These are phyloP conservation scores for Disparrhopalites patrizii DNA, from an alignment of 2,888 invertebrate genomes.

Conservation along the genomic window DNA sequence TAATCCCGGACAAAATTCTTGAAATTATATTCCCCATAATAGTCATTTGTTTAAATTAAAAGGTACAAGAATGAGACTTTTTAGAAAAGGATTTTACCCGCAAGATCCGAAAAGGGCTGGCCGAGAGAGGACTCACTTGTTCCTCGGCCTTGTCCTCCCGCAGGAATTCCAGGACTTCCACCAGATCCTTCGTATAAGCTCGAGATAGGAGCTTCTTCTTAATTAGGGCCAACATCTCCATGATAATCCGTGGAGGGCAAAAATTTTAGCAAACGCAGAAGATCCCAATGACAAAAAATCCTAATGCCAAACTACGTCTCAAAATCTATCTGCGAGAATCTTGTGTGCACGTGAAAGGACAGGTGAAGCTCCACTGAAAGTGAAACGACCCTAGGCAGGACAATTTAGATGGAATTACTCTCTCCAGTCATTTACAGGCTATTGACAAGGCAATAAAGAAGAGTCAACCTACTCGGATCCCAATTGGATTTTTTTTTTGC, in stretches of 20 bases:
- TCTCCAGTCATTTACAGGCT: too few relatives aligned
- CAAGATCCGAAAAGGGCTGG: slow-evolving; percentile 68
- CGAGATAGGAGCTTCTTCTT: neutral
- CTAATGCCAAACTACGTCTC: too few relatives aligned
- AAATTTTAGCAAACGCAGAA: neutral
- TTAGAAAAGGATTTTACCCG: slow-evolving; percentile 60
- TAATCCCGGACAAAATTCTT: neutral
- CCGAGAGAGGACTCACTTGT: slow-evolving; percentile 65
- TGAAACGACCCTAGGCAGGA: too few relatives aligned
- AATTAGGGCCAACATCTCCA: neutral
- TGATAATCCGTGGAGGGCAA: neutral
- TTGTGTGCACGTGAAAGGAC: too few relatives aligned
- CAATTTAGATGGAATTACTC: too few relatives aligned
- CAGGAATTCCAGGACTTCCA: neutral
- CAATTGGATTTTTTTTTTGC: neutral
- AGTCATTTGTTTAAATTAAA: neutral
- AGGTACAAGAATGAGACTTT: neutral
- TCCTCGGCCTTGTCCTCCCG: neutral
- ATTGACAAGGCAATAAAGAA: too few relatives aligned
- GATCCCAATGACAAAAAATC: too few relatives aligned
- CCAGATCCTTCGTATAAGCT: neutral
- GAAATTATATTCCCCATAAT: neutral
- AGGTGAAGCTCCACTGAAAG: too few relatives aligned
- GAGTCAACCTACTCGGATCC: too few relatives aligned
- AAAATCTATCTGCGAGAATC: too few relatives aligned